phyloP scores from a whole-genome alignment of 2,888 invertebrate species.

The Drosophila anceps region DNA sequence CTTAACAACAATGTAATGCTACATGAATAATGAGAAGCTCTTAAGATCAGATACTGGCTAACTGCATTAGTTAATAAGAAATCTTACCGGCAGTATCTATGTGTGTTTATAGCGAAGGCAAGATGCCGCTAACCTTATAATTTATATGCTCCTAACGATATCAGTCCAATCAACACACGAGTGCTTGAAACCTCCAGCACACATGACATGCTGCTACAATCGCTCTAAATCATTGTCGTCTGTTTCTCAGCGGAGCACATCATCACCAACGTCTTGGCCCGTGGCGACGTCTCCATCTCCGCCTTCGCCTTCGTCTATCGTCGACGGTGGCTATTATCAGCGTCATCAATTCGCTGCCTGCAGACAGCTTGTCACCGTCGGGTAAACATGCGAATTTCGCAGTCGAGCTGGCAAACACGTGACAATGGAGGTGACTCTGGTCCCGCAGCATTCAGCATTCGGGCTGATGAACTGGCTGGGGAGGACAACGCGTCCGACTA shows the following conservation, averaged over 20 bases:
- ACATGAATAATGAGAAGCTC: constrained; percentile 34
- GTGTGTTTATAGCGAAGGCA: background rate
- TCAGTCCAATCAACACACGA: constrained; percentile 46
- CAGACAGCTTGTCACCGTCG: constrained; percentile 82
- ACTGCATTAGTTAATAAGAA: constrained; percentile 29
- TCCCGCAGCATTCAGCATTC: constrained; percentile 20
- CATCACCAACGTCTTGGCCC: constrained; percentile 44
- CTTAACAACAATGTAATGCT: constrained; percentile 29
- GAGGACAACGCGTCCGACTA: constrained; percentile 46
- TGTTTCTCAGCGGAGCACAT: constrained; percentile 62
- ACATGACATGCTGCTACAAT: constrained; percentile 44
- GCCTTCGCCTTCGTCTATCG: background rate
- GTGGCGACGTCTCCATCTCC: constrained; percentile 4
- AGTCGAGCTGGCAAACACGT: constrained; percentile 82
- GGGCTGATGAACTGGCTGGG: constrained; percentile 38
- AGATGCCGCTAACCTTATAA: constrained; percentile 25
- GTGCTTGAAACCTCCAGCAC: constrained; percentile 26
- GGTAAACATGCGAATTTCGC: constrained; percentile 81
- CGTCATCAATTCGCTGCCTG: constrained; percentile 79
- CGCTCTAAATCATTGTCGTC: constrained; percentile 76
- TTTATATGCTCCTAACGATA: constrained; percentile 51
- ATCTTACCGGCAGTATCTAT: constrained; percentile 11
- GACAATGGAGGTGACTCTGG: constrained; percentile 58
- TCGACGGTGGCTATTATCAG: constrained; percentile 64
- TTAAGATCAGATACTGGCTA: constrained; percentile 30